Evolutionary conservation across 1,140 invertebrate genomes (phyloP).

Genomic region (Pissodes strobi): DNA sequence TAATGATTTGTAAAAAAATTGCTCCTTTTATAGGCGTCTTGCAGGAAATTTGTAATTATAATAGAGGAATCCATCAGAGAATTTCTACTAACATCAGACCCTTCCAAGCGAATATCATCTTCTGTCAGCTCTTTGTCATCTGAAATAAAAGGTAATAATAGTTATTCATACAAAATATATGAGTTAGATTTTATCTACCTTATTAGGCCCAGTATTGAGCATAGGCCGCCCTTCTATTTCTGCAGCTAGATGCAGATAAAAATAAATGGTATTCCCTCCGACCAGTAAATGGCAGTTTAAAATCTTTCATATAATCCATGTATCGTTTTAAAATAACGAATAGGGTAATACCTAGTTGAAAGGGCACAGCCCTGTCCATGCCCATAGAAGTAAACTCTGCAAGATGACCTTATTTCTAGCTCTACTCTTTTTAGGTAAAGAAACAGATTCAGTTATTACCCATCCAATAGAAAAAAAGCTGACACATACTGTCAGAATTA

Average conservation of each 20-base stretch:
- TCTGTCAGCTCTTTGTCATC: constrained; percentile 29
- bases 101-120: constrained; percentile 26
- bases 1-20: not conserved
- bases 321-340: too few species aligned
- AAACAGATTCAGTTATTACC: not conserved
- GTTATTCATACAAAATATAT: too few species aligned
- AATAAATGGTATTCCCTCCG: too few species aligned
- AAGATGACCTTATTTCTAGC: not conserved
- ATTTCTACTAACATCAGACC: constrained; percentile 15
- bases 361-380: too few species aligned
- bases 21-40: constrained; percentile 25
- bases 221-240: too few species aligned
- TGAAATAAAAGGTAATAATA: constrained; percentile 35
- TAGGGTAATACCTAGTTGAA: too few species aligned
- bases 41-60: constrained; percentile 28
- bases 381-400: too few species aligned
- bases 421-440: constrained; percentile 6
- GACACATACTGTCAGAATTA: constrained; percentile 65
- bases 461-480: constrained; percentile 26
- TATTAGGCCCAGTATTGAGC: too few species aligned
- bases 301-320: too few species aligned
- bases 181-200: too few species aligned
- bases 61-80: constrained; percentile 36
- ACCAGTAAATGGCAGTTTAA: too few species aligned
- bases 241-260: too few species aligned